Percentiles rank a stretch among this genome's conserved stretches.
phyloP scores from a whole-genome alignment of 2,888 invertebrate species.

The Keiferia lycopersicella region DNA sequence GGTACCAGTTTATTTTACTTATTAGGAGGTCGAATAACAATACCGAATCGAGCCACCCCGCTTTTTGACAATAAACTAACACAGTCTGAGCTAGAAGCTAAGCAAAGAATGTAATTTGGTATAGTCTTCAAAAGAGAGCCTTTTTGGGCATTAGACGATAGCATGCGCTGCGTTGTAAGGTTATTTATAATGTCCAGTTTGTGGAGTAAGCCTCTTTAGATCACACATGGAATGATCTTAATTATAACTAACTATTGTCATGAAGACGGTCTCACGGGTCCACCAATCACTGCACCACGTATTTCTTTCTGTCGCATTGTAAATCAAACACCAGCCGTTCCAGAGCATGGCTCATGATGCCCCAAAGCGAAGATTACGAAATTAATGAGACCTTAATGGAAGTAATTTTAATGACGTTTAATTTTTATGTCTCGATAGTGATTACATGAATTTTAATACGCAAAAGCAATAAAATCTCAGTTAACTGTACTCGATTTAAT shows the following conservation, averaged over 20 bases:
- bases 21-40: slow-evolving; percentile 61
- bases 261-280: slow-evolving; percentile 57
- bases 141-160: slow-evolving; percentile 49
- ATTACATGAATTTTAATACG: slow-evolving; percentile 71
- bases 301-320: slow-evolving; percentile 43
- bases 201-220: slow-evolving; percentile 37
- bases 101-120: slow-evolving; percentile 47
- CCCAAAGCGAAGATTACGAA: slow-evolving; percentile 71
- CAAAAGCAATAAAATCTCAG: slow-evolving; percentile 66
- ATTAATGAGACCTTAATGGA: slow-evolving; percentile 76
- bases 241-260: slow-evolving; percentile 78
- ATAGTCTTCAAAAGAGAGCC: slow-evolving; percentile 30
- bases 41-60: slow-evolving; percentile 55
- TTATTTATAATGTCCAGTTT: slow-evolving; percentile 74
- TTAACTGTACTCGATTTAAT: slow-evolving; percentile 60
- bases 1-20: slow-evolving; percentile 54
- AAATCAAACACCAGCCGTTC: slow-evolving; percentile 65
- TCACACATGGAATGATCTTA: slow-evolving; percentile 58
- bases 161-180: slow-evolving; percentile 38
- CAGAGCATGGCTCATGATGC: slow-evolving; percentile 53
- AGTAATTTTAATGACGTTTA: slow-evolving; percentile 68
- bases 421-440: slow-evolving; percentile 62
- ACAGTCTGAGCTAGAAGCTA: slow-evolving; percentile 31
- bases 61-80: slow-evolving; percentile 47
- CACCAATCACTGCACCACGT: neutral